Evolutionary conservation across 2,888 invertebrate species (phyloP), one percentile per base, ranked within the genome.

Genomic region (Drosophila algonquin): DNA sequence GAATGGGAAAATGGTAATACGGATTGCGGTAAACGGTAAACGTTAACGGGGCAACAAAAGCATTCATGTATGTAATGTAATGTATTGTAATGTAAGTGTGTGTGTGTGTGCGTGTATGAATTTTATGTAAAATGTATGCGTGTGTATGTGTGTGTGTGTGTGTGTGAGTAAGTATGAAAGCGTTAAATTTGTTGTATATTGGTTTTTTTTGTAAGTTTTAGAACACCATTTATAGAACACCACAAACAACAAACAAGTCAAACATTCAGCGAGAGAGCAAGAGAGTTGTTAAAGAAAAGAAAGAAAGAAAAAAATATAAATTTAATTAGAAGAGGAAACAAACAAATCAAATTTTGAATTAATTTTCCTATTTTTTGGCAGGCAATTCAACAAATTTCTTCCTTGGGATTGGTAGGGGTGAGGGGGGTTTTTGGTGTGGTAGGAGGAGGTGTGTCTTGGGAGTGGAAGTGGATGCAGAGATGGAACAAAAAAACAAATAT

Each of bases 161-260:
- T 70, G 62, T 82, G 69, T 79, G 72, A 80, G 88, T 82, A 70
- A 77, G 78, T 83, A 88, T 86, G 59, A 80, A 84, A 88, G 84
- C 89, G 83, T 82, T 83, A 82, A 80, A 81, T 78, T 79, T 79
- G 64, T 77, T 60, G 59, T 50, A 57, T 50, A 44, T 53, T 12
- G 76, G 65, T 73, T 81, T 59, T 73, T 76, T 55, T 71, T 53
- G 65, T 53, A 50, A 59, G 32, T 32, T 55, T 58, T 46, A 71
- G 63, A 77, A 82, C 86, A 83, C 88, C 40, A 40, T 40, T 6
- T 40, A 12, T 87, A 83, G 68, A 85, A 88, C 88, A 87, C 83
- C 83, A 83, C 83, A 87, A 83, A 86, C 82, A 88, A 88, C 82
- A 83, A 83, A 83, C 83, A 88, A 83, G 86, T 88, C 88, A 86